Evolutionary conservation across 2,888 invertebrate species (phyloP), one percentile per base, ranked within the genome.

Genomic region (Tipula unca): DNA sequence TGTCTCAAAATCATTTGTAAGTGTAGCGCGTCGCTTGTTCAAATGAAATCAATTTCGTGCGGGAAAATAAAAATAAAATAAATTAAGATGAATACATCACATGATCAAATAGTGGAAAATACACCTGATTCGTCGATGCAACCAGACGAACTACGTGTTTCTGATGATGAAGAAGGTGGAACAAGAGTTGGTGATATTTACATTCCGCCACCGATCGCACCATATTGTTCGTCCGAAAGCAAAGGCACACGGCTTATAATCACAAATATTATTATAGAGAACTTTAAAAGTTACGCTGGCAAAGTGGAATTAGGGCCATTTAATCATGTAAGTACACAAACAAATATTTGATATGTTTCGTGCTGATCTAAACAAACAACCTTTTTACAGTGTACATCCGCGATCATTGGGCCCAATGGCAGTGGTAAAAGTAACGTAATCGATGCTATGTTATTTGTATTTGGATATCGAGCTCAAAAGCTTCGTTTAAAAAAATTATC

Each of bases 401-500:
- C 98, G 0, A 98, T 99, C 86, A 95, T 99, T 87, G 99, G 99
- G 0, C 99, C 99, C 0, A 99, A 99, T 91, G 99, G 99, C 32
- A 99, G 98, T 90, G 99, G 99, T 0, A 99, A 99, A 90, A 98
- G 98, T 88, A 99, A 99, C 90, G 98, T 99, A 0, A 99, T 99
- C 88, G 99, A 99, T 91, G 97, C 99, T 0, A 97, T 99, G 96
- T 92, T 99, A 87, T 99, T 99, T 92, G 99, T 99, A 0, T 99
- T 99, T 92, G 99, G 99, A 0, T 99, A 97, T 90, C 93, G 99
- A 88, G 98, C 99, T 0, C 94, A 95, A 84, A 99, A 98, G 91
- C 98, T 99, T 87, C 94, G 99, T 29, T 97, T 98, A 0, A 99
- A 99, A 91, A 99, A 99, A 90, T 93, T 99, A 1, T 96, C 97